phyloP scores from a whole-genome alignment of 1,140 invertebrate species.

The Papilio aristodemus region DNA sequence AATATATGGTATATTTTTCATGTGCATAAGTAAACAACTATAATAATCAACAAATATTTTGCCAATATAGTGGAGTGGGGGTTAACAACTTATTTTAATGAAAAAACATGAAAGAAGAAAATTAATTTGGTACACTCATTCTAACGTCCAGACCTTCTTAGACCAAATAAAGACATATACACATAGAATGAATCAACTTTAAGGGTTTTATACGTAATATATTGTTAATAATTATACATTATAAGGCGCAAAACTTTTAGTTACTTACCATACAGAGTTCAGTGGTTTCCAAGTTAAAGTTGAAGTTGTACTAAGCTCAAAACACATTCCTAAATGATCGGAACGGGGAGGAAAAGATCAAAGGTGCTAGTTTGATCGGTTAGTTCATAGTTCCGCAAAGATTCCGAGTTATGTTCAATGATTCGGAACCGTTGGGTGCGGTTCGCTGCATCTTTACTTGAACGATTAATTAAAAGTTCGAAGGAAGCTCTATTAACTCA shows the following conservation, averaged over 20 bases:
- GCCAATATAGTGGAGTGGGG: too few species aligned
- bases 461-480: constrained; percentile 4
- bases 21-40: too few species aligned
- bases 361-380: background rate
- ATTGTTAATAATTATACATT: too few species aligned
- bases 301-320: background rate
- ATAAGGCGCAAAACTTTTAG: background rate
- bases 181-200: too few species aligned
- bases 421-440: background rate
- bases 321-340: constrained; percentile 2
- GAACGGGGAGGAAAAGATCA: background rate
- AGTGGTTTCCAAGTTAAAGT: constrained; percentile 4
- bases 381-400: constrained; percentile 6
- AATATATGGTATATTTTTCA: too few species aligned
- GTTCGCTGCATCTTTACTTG: background rate
- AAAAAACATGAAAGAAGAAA: too few species aligned
- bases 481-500: background rate
- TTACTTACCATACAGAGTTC: background rate
- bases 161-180: too few species aligned
- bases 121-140: too few species aligned
- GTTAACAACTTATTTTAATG: too few species aligned
- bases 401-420: background rate
- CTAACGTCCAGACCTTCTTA: too few species aligned
- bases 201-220: too few species aligned
- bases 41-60: too few species aligned